Evolutionary conservation across 2,113 vertebrate genomes (phyloP).

Genomic region (Turnix velox): DNA sequence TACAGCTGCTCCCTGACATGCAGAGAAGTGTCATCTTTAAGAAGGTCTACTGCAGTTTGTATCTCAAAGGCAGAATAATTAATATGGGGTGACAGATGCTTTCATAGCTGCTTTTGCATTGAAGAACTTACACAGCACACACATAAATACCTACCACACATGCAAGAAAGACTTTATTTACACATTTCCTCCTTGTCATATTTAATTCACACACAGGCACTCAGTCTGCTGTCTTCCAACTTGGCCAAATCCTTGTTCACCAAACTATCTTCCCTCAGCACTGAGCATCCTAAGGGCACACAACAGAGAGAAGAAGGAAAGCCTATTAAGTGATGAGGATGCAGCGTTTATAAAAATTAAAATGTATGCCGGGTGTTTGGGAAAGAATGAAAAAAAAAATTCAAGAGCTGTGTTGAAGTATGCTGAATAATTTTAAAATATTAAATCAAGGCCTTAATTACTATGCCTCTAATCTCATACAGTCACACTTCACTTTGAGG

Average conservation of each 20-base stretch:
- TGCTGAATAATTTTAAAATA: slow-evolving; percentile 67
- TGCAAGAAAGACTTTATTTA: slow-evolving; percentile 51
- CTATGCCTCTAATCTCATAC: slow-evolving; percentile 51
- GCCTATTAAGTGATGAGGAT: slow-evolving; percentile 51
- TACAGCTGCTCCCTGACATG: slow-evolving; percentile 9
- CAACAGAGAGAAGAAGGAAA: slow-evolving; percentile 37
- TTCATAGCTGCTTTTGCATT: slow-evolving; percentile 50
- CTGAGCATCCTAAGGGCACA: slow-evolving; percentile 37
- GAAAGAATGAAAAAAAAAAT: slow-evolving; percentile 56
- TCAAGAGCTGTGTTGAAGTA: slow-evolving; percentile 59
- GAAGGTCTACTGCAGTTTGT: not conserved
- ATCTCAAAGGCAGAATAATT: slow-evolving; percentile 44
- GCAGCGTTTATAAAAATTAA: slow-evolving; percentile 58
- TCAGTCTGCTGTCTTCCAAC: not conserved
- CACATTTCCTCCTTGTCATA: slow-evolving; percentile 51
- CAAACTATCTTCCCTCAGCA: slow-evolving; percentile 53
- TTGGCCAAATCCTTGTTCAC: slow-evolving; percentile 38
- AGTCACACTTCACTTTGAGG: slow-evolving; percentile 61
- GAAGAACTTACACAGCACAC: slow-evolving; percentile 31
- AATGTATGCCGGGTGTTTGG: slow-evolving; percentile 42
- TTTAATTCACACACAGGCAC: slow-evolving; percentile 37
- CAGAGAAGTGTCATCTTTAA: not conserved
- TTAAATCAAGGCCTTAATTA: slow-evolving; percentile 66
- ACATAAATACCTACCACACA: slow-evolving; percentile 36
- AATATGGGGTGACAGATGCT: slow-evolving; percentile 43